Percentiles rank a stretch among this genome's conserved stretches.
Evolutionary conservation across 2,113 vertebrate genomes (phyloP).

Genomic region (Oreochromis aureus): DNA sequence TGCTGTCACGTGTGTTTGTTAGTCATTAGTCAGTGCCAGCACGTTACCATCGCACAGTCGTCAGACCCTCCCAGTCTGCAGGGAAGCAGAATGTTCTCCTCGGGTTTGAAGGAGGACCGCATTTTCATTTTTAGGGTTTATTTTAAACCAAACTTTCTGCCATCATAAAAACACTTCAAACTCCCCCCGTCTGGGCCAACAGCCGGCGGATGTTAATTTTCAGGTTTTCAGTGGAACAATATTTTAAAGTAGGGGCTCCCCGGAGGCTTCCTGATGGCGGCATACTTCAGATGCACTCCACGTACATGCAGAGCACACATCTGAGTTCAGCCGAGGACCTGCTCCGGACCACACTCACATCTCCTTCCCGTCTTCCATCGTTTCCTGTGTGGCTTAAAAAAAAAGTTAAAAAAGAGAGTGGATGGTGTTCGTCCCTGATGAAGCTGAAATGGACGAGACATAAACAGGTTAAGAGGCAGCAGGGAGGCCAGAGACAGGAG

Average conservation of each 20-base stretch:
- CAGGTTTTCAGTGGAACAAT: neutral
- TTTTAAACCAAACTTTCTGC: neutral
- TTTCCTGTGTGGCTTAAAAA: neutral
- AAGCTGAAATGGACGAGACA: neutral
- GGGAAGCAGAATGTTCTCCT: neutral
- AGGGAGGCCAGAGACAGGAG: neutral
- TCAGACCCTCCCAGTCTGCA: neutral
- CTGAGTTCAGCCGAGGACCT: neutral
- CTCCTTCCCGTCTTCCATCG: fast-evolving
- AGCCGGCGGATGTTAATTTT: neutral
- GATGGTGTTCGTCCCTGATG: neutral
- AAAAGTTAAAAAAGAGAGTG: fast-evolving
- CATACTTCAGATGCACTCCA: neutral
- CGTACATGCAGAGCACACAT: neutral
- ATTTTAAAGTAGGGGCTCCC: neutral
- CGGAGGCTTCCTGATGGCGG: neutral
- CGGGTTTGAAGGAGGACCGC: neutral
- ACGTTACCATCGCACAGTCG: neutral
- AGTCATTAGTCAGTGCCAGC: neutral
- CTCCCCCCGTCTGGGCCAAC: fast-evolving
- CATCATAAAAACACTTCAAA: neutral
- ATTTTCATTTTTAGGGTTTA: neutral
- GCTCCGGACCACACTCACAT: neutral
- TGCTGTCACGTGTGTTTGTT: neutral
- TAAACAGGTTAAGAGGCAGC: neutral